phyloP scores from a whole-genome alignment of 1,140 invertebrate species.

The Euwallacea similis region DNA sequence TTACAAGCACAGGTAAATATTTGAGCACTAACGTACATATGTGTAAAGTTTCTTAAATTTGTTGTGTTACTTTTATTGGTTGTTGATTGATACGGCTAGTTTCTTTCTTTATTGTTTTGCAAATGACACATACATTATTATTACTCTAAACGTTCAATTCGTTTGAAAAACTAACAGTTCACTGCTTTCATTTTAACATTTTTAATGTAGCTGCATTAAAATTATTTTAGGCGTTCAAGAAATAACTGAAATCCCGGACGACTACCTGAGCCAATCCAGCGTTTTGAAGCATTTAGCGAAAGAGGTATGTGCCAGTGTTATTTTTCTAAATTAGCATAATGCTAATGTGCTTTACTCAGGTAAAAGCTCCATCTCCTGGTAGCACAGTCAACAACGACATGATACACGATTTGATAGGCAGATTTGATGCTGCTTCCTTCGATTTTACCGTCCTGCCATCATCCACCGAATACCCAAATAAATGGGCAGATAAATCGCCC shows the following conservation, averaged over 20 bases:
- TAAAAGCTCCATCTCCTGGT: conserved; percentile 60
- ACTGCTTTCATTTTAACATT: neutral
- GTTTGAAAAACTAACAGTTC: neutral
- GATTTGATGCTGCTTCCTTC: conserved; percentile 40
- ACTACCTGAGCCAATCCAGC: conserved; percentile 80
- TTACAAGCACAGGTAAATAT: conserved; percentile 40
- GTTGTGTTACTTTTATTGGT: neutral
- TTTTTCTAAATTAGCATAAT: conserved; percentile 11
- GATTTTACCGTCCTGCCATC: conserved; percentile 46
- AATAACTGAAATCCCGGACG: conserved; percentile 82
- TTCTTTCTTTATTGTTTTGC: neutral
- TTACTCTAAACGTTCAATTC: neutral
- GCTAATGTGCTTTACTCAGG: conserved; percentile 15
- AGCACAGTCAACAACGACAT: conserved; percentile 36
- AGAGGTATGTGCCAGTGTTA: conserved; percentile 57
- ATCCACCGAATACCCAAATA: conserved; percentile 49
- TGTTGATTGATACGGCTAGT: too few species aligned
- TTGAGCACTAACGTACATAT: neutral
- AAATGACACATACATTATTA: neutral
- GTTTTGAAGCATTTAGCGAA: conserved; percentile 86
- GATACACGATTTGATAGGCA: conserved; percentile 37
- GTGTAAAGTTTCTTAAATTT: neutral
- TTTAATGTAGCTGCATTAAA: neutral
- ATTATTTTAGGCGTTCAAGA: conserved; percentile 61
- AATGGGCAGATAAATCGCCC: conserved; percentile 49